Evolutionary conservation across 2,797 vertebrate species (phyloP).

Genomic region (Cheirogaleus major): DNA sequence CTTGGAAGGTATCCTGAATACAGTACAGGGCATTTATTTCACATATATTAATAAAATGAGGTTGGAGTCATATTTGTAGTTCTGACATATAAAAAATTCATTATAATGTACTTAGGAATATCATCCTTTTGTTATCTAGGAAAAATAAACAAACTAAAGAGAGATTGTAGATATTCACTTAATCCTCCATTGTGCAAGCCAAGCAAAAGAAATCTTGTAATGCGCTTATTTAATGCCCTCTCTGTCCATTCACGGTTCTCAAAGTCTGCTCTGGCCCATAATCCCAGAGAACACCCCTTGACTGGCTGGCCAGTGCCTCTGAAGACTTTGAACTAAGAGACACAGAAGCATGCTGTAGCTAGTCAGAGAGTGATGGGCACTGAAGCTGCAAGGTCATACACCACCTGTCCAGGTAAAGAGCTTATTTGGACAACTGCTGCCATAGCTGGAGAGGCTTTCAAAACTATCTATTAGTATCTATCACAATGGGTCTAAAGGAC

Average conservation of each 20-base stretch:
- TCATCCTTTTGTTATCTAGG: neutral
- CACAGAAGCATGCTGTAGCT: neutral
- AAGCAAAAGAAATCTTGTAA: neutral
- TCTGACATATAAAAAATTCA: neutral
- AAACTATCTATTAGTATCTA: neutral
- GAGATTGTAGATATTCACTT: slow-evolving; percentile 7
- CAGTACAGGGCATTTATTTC: neutral
- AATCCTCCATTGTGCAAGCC: slow-evolving; percentile 1
- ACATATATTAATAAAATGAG: slow-evolving; percentile 3
- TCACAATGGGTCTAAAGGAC: neutral
- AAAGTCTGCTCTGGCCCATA: neutral
- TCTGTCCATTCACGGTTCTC: neutral
- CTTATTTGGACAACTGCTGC: neutral
- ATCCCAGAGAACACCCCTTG: neutral
- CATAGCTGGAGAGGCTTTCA: neutral
- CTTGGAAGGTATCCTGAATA: neutral
- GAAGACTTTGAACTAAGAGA: neutral
- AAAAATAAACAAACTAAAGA: slow-evolving; percentile 4
- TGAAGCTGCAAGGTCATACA: neutral
- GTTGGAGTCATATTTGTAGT: neutral
- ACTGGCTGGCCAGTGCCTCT: neutral
- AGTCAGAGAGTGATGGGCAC: neutral
- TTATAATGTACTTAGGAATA: neutral
- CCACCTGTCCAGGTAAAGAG: neutral
- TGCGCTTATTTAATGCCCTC: neutral